phyloP scores from a whole-genome alignment of 2,888 invertebrate species.

The Drosophila parthenogenetica region DNA sequence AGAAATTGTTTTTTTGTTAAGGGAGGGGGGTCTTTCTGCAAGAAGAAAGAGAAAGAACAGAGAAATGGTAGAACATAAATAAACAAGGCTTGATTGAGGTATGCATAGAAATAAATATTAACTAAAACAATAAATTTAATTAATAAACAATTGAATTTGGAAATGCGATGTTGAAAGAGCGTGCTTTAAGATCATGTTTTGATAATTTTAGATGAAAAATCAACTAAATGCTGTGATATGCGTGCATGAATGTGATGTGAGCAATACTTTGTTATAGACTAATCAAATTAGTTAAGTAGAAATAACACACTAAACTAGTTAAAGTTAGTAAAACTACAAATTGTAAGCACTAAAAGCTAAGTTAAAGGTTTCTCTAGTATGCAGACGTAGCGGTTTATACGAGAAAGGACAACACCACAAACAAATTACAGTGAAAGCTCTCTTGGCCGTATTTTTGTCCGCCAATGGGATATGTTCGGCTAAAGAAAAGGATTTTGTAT shows the following conservation, averaged over 20 bases:
- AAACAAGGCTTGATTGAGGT: conserved; percentile 54
- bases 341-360: conserved; percentile 13
- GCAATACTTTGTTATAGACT: conserved; percentile 16
- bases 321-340: not conserved
- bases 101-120: conserved; percentile 30
- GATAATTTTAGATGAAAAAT: not conserved
- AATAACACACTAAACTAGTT: conserved; percentile 29
- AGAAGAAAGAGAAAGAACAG: conserved; percentile 71
- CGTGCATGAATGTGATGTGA: conserved; percentile 6
- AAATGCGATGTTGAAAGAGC: conserved; percentile 29
- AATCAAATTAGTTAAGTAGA: conserved; percentile 5
- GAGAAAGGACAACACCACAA: too few relatives aligned
- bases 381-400: not conserved
- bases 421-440: too few relatives aligned
- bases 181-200: conserved; percentile 29
- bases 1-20: conserved; percentile 2
- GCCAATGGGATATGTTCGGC: too few relatives aligned
- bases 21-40: conserved; percentile 65
- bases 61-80: conserved; percentile 75
- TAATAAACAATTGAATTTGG: conserved; percentile 1
- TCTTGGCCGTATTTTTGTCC: too few relatives aligned
- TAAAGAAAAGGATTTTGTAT: too few relatives aligned
- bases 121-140: conserved; percentile 15
- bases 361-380: conserved; percentile 11
- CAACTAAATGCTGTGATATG: conserved; percentile 4